These are phyloP conservation scores for Lepus townsendii DNA, from an alignment of 2,797 vertebrate genomes.

Conservation along the genomic window DNA sequence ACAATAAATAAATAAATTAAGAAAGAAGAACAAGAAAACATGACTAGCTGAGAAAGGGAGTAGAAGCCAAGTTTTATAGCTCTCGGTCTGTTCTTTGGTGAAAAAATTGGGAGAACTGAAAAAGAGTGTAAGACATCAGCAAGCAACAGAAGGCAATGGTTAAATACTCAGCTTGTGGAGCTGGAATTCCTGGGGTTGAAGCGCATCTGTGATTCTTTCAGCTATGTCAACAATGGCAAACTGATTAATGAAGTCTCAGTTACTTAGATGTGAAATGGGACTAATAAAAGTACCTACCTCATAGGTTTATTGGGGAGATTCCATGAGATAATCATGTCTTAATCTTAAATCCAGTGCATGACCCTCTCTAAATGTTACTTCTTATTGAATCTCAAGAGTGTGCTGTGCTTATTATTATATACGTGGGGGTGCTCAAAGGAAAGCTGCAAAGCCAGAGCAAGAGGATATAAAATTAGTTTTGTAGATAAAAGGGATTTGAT, in stretches of 20 bases:
- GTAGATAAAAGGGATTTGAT: conserved; percentile 66
- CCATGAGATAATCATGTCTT: conserved; percentile 35
- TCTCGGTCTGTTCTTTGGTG: background rate
- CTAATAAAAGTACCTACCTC: conserved; percentile 23
- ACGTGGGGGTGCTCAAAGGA: background rate
- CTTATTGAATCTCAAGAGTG: conserved; percentile 27
- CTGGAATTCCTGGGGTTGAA: conserved; percentile 37
- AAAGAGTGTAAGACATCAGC: background rate
- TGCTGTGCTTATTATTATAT: background rate
- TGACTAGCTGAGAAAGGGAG: background rate
- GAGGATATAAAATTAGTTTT: conserved; percentile 61
- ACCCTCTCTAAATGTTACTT: conserved; percentile 43
- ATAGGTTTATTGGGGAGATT: background rate
- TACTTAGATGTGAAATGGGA: conserved; percentile 42
- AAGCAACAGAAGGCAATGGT: background rate
- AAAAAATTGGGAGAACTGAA: too few relatives aligned
- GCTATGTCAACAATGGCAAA: background rate
- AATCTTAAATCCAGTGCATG: background rate
- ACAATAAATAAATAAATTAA: background rate
- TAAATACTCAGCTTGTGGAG: background rate
- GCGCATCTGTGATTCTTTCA: conserved; percentile 56
- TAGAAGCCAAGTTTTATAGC: background rate
- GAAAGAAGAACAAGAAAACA: conserved; percentile 22
- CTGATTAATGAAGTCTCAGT: conserved; percentile 37
- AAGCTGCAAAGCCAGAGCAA: conserved; percentile 41